Base-by-base conservation (phyloP, 2,113 vertebrate species). In the Symphodus melops region DNA sequence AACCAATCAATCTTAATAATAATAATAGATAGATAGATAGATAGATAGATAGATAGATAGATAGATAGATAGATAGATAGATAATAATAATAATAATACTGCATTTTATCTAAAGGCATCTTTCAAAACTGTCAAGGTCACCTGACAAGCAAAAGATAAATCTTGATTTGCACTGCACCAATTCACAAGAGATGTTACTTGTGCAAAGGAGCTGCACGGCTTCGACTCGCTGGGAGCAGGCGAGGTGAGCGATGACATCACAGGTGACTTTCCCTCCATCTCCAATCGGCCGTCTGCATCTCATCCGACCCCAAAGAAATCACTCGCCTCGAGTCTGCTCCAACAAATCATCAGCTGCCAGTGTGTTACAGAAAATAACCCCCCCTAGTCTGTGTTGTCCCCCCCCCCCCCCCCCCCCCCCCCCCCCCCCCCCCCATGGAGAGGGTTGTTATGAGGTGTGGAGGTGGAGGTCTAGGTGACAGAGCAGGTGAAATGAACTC, bases 401-500 rank as follows among this genome's bases (percentile, higher is more conserved):
- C 65, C 41, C 55, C 23, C 39, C 53, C 58, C 23, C 51, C 66
- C 41, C 53, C 4, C 28, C 28, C 28, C 28, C 48, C 41, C 55
- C 23, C 39, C 53, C 58, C 23, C 51, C 66, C 41, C 53, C 4
- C 28, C 28, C 28, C 28, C 48, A 55, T 42, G 62, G 36, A 79
- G 68, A 58, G 41, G 48, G 55, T 76, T 78, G 69, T 81, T 75
- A 70, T 66, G 62, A 58, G 53, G 14, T 72, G 65, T 25, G 64
- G 65, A 75, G 41, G 39, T 20, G 64, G 58, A 54, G 55, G 55
- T 39, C 58, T 20, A 42, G 36, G 83, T 69, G 64, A 79, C 76
- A 76, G 48, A 65, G 19, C 4, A 60, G 70, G 73, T 70, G 74
- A 77, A 61, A 73, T 64, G 13, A 77, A 79, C 66, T 60, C 21